phyloP scores from a whole-genome alignment of 92 coral and sea anemone species.

The Umimayanthus chanpuru region DNA sequence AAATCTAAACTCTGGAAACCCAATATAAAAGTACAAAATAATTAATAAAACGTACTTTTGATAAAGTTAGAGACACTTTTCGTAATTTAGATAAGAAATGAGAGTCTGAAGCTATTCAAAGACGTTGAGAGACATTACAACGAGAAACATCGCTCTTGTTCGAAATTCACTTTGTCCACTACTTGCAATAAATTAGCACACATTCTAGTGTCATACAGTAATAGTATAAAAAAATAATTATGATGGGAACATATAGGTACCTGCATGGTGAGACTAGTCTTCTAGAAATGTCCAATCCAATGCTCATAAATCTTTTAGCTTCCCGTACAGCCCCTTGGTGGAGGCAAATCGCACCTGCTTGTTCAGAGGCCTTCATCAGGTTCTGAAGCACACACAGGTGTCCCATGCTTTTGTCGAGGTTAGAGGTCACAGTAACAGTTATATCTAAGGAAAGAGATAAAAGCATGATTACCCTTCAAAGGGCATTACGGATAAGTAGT shows the following conservation, averaged over 20 bases:
- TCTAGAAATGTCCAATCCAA: conserved; percentile 79
- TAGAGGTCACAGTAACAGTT: conserved; percentile 31
- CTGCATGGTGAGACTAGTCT: conserved; percentile 75
- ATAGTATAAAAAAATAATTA: neutral
- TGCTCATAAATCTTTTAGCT: conserved; percentile 70
- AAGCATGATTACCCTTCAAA: neutral
- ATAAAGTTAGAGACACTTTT: too few relatives aligned
- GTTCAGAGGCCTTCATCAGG: conserved; percentile 63
- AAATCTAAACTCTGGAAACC: too few relatives aligned
- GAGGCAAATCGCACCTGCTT: conserved; percentile 75
- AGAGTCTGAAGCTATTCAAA: too few relatives aligned
- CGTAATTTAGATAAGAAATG: too few relatives aligned
- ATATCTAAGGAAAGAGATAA: conserved; percentile 26
- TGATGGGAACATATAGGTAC: conserved; percentile 32
- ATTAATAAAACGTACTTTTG: too few relatives aligned
- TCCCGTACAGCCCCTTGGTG: conserved; percentile 91
- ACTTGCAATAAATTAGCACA: neutral
- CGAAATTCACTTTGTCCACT: neutral
- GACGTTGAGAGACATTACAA: neutral
- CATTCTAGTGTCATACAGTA: neutral
- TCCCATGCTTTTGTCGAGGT: conserved; percentile 30
- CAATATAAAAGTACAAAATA: neutral
- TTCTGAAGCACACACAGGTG: conserved; percentile 67
- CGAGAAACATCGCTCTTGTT: neutral
- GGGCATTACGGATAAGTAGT: neutral